Evolutionary conservation across 2,113 vertebrate species (phyloP).

Genomic region (Gulo gulo): DNA sequence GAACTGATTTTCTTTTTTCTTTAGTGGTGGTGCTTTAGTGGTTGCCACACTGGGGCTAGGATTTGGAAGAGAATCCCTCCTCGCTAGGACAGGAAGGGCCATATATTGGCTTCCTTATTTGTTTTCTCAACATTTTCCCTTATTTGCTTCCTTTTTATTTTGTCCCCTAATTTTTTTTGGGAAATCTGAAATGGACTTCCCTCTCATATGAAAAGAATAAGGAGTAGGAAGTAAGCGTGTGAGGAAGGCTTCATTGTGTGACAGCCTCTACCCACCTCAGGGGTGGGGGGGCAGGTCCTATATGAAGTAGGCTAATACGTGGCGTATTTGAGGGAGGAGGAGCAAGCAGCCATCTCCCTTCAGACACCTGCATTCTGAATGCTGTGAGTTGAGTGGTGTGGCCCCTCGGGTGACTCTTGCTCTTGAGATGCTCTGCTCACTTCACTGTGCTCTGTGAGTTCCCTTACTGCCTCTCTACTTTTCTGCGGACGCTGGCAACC

Average conservation of each 20-base stretch:
- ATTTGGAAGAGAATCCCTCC: not conserved
- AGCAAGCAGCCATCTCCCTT: rapidly evolving
- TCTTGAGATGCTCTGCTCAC: too few relatives aligned
- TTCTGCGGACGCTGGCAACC: not conserved
- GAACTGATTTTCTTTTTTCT: not conserved
- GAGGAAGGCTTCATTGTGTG: not conserved
- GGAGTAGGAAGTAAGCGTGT: not conserved
- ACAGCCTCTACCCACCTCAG: rapidly evolving
- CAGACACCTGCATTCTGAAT: rapidly evolving
- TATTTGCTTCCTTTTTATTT: not conserved
- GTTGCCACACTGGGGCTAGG: not conserved
- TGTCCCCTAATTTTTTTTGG: not conserved
- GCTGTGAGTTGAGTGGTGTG: rapidly evolving
- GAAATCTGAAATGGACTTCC: not conserved
- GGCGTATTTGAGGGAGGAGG: not conserved
- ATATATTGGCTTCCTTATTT: not conserved
- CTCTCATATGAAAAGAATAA: not conserved
- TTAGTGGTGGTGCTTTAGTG: not conserved
- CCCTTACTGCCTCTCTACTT: not conserved
- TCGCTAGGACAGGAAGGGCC: not conserved
- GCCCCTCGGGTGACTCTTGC: not conserved
- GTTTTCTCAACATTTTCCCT: not conserved
- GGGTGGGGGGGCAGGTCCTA: not conserved
- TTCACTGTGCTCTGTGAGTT: not conserved
- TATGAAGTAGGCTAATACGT: not conserved